Base-by-base conservation (phyloP, 1,140 invertebrate genomes). In the Mesaphorura yosii region DNA sequence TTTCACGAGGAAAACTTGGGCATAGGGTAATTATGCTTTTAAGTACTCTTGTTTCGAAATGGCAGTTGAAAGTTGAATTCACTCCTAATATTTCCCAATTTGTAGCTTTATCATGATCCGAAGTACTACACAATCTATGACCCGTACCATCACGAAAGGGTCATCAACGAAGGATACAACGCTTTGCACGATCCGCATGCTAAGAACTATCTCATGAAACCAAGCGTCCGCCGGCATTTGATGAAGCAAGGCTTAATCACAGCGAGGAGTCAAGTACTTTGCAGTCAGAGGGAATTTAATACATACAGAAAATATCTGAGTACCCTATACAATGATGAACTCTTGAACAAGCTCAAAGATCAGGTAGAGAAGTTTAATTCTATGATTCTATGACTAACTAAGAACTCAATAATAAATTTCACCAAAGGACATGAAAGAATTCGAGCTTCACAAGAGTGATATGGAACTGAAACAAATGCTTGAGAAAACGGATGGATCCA, bases 101-200 rank as follows among this genome's bases (percentile, higher is more conserved):
- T 34, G 31, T 34, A 34, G 31, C n/a, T 34, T 10, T 34, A 34
- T 34, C 31, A 34, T 10, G 10, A 10, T 10, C 31, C 31, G n/a
- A 34, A n/a, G n/a, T 10, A 10, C 10, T 34, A 34, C 31, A 34
- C 31, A n/a, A 34, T 10, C n/a, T 10, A 34, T 10, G 31, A 34
- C n/a, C 31, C 31, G n/a, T 34, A 10, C n/a, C 10, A 34, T 34
- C 31, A 34, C 31, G 31, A 34, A n/a, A 10, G 31, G 10, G 31
- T 34, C 10, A 34, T 34, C 64, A 4, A 48, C 64, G 50, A 56
- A 57, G 31, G 14, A 51, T 72, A 72, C 41, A 66, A 72, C 42
- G 57, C 67, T 0, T 50, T 73, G 37, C 70, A 73, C 48, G 70
- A 73, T 41, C 53, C 64, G 22, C 65, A 72, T 62, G 54, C 72